These are phyloP conservation scores for Pocota personata DNA, from an alignment of 2,888 invertebrate genomes.

Conservation along the genomic window DNA sequence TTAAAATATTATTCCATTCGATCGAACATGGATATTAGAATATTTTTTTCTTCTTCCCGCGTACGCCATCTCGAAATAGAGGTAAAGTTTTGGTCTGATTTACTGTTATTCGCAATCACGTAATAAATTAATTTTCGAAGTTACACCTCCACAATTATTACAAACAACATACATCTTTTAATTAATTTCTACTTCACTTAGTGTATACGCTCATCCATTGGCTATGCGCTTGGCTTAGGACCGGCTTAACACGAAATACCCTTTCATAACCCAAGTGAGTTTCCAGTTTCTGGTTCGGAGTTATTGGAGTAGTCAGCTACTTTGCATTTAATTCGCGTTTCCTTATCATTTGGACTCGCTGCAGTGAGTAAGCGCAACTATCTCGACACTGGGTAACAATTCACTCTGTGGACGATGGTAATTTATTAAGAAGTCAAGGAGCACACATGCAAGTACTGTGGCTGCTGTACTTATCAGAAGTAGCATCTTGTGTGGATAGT, in stretches of 20 bases:
- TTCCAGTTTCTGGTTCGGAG: neutral
- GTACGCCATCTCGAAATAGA: neutral
- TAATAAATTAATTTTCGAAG: conserved; percentile 24
- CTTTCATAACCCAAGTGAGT: neutral
- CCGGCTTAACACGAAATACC: neutral
- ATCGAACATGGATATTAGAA: neutral
- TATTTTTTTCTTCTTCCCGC: neutral
- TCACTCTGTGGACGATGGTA: conserved; percentile 22
- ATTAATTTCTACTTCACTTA: neutral
- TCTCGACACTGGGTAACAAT: neutral
- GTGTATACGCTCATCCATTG: neutral
- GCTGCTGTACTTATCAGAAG: conserved; percentile 34
- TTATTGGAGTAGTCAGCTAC: neutral
- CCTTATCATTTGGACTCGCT: conserved; percentile 23
- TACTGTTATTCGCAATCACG: neutral
- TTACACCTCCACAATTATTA: neutral
- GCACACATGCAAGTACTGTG: neutral
- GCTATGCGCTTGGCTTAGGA: neutral
- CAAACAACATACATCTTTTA: neutral
- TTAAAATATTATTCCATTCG: conserved; percentile 4
- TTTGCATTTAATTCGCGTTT: conserved; percentile 45
- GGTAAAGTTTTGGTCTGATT: neutral
- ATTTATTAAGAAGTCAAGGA: conserved; percentile 57
- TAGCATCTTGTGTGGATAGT: conserved; percentile 32
- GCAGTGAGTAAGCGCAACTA: conserved; percentile 26